Base-by-base conservation (phyloP, 1,140 invertebrate genomes). In the Leptestheria dahalacensis region DNA sequence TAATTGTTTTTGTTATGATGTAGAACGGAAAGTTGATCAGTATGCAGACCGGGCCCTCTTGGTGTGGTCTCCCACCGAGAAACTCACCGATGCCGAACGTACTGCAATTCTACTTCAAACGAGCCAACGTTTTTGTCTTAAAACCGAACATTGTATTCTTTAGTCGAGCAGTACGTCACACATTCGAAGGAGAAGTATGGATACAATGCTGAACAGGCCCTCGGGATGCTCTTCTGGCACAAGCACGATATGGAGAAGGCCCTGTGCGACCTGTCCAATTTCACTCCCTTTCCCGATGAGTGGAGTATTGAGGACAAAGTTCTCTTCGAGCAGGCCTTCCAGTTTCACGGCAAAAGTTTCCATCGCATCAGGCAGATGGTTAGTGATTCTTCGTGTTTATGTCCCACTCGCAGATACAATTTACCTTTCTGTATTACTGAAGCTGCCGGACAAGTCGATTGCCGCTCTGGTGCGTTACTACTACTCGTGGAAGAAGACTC, bases 261-360 rank as follows among this genome's bases (percentile, higher is more conserved):
- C 3, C 83, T 93, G 2, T 75, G 87, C 67, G 93, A 97, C 71
- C 77, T 98, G 61, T 87, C 91, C 12, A 97, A 97, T 74, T 98
- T 97, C 68, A 95, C 91, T 58, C 94, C 94, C 2, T 94, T 94
- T 68, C 93, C 93, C 24, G 93, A 97, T 75, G 93, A 98, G 68
- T 98, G 94, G 94, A 92, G 92, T 15, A 87, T 92, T 2, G 94
- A 97, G 74, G 94, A 98, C 68, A 97, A 97, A 78, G 91, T 97
- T 50, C 73, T 97, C 20, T 98, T 98, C 78, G 93, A 97, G 70
- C 93, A 97, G 72, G 94, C 93, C 24, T 97, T 95, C 72, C 91
- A 94, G 68, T 97, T 96, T 72, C 91, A 97, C 78, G 93, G 93
- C 26, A 98, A 98, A 78, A 92, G 88, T 73, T 98, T 98, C 76